Percentiles rank a stretch among this genome's conserved stretches.
Conservation (phyloP, 2,888 invertebrate species). For the Actias luna region DNA sequence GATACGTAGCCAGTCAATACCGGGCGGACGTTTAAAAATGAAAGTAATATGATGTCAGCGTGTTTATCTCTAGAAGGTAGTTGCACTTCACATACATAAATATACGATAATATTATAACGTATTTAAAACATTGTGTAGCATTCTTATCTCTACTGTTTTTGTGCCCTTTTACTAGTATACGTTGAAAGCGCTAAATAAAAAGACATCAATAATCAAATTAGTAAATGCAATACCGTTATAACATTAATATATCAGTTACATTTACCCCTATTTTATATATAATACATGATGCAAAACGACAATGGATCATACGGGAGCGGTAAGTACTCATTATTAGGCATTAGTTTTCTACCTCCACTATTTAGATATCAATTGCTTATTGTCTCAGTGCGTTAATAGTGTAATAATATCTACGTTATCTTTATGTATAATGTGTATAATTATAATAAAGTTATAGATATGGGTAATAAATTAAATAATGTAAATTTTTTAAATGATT, state of each 20-base stretch:
- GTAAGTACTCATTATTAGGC: conserved; percentile 51
- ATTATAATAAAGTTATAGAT: conserved; percentile 65
- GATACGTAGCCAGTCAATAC: not conserved
- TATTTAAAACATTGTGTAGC: conserved; percentile 34
- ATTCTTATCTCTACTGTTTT: conserved; percentile 41
- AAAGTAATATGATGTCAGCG: conserved; percentile 17
- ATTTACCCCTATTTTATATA: not conserved
- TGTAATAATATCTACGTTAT: conserved; percentile 51
- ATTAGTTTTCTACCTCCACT: conserved; percentile 48
- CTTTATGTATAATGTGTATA: conserved; percentile 58
- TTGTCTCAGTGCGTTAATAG: conserved; percentile 43
- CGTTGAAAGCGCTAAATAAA: conserved; percentile 24
- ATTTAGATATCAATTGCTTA: conserved; percentile 43
- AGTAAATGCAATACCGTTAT: not conserved
- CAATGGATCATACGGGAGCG: conserved; percentile 70
- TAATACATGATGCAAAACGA: conserved; percentile 61
- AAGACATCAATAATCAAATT: conserved; percentile 22
- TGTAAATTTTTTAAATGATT: conserved; percentile 65
- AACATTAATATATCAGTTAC: not conserved
- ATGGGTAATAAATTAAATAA: conserved; percentile 73
- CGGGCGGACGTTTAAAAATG: not conserved
- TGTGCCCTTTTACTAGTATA: conserved; percentile 28
- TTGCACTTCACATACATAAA: conserved; percentile 4
- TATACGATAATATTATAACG: conserved; percentile 10
- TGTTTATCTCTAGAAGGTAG: conserved; percentile 24